Base-by-base conservation (phyloP, 2,888 invertebrate genomes). In the Plagodis pulveraria region DNA sequence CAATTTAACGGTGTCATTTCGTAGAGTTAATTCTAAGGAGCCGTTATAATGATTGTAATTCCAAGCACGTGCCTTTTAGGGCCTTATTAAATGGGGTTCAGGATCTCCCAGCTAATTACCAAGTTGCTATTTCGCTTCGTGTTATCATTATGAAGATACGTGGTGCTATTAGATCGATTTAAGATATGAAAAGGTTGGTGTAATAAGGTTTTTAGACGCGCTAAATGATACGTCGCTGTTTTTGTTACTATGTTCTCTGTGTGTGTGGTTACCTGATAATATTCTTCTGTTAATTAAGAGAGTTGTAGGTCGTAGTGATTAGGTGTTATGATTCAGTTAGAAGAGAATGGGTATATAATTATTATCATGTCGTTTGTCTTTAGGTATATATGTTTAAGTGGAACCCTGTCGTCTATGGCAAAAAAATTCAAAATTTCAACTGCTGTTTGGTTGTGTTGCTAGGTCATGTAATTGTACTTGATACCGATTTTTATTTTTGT, bases 41-140 rank as follows among this genome's bases (percentile, higher is more conserved):
- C 55, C 57, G 56, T 56, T 64, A 66, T 64, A 66, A 68, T 66
- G 48, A 68, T 68, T 64, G 60, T 65, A 66, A 68, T 68, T 66
- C 68, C 38, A 59, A 43, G 58, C 68, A 64, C 66, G 68, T 66
- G 64, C 66, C 65, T 56, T 63, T 63, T 57, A 59, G 62, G 49
- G 64, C 61, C 57, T 51, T 64, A 61, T 63, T 66, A 68, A 61
- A 61, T 49, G 58, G 53, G 44, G 51, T 54, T 51, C 43, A 55
- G 58, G 58, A 59, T 56, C 58, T 49, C 50, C 56, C 43, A 41
- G 60, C 44, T 57, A 60, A 61, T 61, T 61, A 64, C 52, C 36
- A 43, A 55, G 60, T 62, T 52, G 60, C 63, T 65, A 62, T 61
- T 54, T 50, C 50, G 55, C 48, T 50, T 32, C 53, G 45, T 56